Base-by-base conservation (phyloP, 2,888 invertebrate species). In the Spicauda simplicius region DNA sequence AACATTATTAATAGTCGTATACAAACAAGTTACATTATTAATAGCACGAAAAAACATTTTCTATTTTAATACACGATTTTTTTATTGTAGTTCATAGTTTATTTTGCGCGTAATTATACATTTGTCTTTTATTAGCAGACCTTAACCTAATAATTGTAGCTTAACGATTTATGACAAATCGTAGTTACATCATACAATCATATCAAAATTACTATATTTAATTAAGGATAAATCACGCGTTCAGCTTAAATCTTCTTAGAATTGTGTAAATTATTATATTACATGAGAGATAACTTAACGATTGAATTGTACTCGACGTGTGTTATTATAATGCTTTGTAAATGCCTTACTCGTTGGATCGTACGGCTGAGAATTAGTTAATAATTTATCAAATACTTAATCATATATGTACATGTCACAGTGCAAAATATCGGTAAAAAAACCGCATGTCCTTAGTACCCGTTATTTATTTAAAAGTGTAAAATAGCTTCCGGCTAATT, bases 151-250 rank as follows among this genome's bases (percentile, higher is more conserved):
- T 59, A 20, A 59, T 48, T 59, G 48, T n/a, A n/a, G 2, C 41
- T 41, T 10, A 41, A 20, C 48, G 45, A 59, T 59, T 50, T 50
- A 50, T 59, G 50, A 59, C 59, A 50, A 50, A 50, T 50, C 59
- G n/a, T 30, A 59, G 30, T 59, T 30, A 30, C 59, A 48, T 50
- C 59, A 30, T 59, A 16, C 59, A 59, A 50, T 50, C 48, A 59
- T 25, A 33, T 59, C 19, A 12, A 52, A 59, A 30, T 50, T 50
- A 50, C 16, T 50, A 59, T n/a, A 45, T 45, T 45, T 45, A 45
- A 45, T 45, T 45, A 45, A 45, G 5, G 3, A 45, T 45, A 45
- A 45, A 45, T 45, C 45, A n/a, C n/a, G 6, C n/a, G n/a, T 14
- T 45, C n/a, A 5, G 14, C n/a, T 45, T n/a, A n/a, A 45, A 45